Base-by-base conservation (phyloP, 2,888 invertebrate genomes). In the Diachrysia chrysitis region DNA sequence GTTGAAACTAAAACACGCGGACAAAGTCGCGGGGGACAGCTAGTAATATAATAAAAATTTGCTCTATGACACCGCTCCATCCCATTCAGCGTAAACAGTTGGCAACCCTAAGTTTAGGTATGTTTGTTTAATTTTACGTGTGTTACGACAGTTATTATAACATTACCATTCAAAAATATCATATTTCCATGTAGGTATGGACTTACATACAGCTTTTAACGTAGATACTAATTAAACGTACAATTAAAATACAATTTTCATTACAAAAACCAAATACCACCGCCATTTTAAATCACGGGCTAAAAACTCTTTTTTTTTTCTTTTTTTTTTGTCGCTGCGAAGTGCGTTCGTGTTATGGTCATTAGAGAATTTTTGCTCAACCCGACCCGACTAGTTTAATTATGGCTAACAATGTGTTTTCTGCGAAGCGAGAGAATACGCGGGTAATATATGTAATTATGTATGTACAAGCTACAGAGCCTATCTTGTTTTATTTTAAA, bases 321-420 rank as follows among this genome's bases (percentile, higher is more conserved):
- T 37, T 65, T 69, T 69, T 72, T 68, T 69, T 42, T 21, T 64
- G 46, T 69, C 35, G 37, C 42, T 54, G 16, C 7, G 51, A 62
- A 63, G 53, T 56, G 56, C 63, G 63, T 75, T 72, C 73, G 48
- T 42, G 66, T 48, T 66, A 58, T 60, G 61, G 76, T 83, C 83
- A 83, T 83, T 83, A 84, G 76, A 56, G 76, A 72, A 84, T 84
- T 76, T 83, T 84, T 78, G 69, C 79, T 62, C 76, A 74, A 71
- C 66, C 62, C 58, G 51, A 60, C 42, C 37, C 42, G 12, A 53
- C 46, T 62, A 63, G 67, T 62, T 70, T 83, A 83, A 83, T 83
- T 81, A 81, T 75, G 63, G 77, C 73, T 65, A 77, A 83, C 82
- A 81, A 83, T 81, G 71, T 69, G 51, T 84, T 83, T n/a, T 69